phyloP scores from a whole-genome alignment of 2,888 invertebrate genomes.

The Apoda limacodes region DNA sequence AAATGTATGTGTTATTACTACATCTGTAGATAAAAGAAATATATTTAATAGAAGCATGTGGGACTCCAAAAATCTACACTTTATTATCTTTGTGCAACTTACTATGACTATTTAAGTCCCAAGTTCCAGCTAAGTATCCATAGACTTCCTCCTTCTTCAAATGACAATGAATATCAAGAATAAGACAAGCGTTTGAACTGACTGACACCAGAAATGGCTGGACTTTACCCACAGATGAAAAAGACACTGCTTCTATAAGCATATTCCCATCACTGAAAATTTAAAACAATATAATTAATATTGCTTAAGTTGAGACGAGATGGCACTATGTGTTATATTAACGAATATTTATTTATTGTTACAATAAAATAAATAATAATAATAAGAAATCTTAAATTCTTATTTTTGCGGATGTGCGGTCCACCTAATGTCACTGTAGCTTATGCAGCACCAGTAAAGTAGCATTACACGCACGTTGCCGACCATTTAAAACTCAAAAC shows the following conservation, averaged over 20 bases:
- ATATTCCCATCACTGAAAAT: constrained; percentile 86
- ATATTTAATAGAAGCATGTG: too few relatives aligned
- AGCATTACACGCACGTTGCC: too few relatives aligned
- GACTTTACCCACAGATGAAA: constrained; percentile 87
- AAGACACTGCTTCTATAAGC: constrained; percentile 89
- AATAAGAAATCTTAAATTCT: too few relatives aligned
- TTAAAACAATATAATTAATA: constrained; percentile 5
- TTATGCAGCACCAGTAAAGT: too few relatives aligned
- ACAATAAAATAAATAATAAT: constrained; percentile 3
- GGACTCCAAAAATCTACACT: too few relatives aligned
- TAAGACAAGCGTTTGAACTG: constrained; percentile 85
- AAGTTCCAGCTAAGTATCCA: constrained; percentile 95
- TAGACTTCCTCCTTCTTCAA: constrained; percentile 94
- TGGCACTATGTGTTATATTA: too few relatives aligned
- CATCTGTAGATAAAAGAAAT: constrained; percentile 71
- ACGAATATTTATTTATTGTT: background rate
- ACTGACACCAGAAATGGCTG: constrained; percentile 93
- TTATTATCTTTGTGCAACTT: too few relatives aligned
- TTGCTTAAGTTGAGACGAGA: too few relatives aligned
- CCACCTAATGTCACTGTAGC: too few relatives aligned
- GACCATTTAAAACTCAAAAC: too few relatives aligned
- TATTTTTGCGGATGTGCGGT: too few relatives aligned
- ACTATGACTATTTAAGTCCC: constrained; percentile 96
- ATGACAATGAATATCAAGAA: constrained; percentile 95
- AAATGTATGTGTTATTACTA: constrained; percentile 89